Evolutionary conservation across 2,797 vertebrate genomes (phyloP), one percentile per base, ranked within the genome.

Genomic region (Jordanella pulchra): DNA sequence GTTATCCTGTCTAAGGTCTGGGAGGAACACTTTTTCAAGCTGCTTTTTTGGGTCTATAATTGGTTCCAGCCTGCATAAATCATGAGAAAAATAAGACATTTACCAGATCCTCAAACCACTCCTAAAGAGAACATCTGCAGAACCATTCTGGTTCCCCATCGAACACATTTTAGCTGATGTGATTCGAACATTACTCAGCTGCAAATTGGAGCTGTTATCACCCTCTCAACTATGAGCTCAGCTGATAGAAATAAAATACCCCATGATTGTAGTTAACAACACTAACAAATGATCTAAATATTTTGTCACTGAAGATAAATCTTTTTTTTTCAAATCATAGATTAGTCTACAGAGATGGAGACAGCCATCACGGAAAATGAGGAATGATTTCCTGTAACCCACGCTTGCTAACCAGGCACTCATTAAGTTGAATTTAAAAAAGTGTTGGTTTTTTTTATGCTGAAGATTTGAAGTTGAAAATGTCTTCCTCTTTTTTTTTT

Each of bases 251-350:
- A 81, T 70, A 77, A 76, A 69, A 48, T 67, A 27, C 53, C 73
- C 82, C 69, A 72, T 68, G 28, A 5, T 77, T 47, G 77, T 65
- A 60, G 77, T 83, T 74, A 83, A 78, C 72, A 76, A 75, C 69
- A 73, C 65, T 83, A 84, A 78, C 76, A 81, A 81, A 86, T 83
- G 28, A 73, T 85, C 79, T 78, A 78, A 86, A 88, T 83, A 79
- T 89, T 85, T 85, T 76, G 23, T 68, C 75, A 69, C 67, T 67
- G 32, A 53, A 78, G 63, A 83, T 81, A 45, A 87, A 85, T 86
- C 77, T 10, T 14, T 80, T 79, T 79, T 86, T 84, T 12, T 39
- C 77, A 21, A 83, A 58, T 55, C 67, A 70, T 63, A 70, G 74
- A 84, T 68, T 60, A 65, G 67, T 82, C 76, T 77, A 39, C 61